These are phyloP conservation scores for Choloepus didactylus DNA, from an alignment of 2,797 vertebrate species.

Conservation along the genomic window DNA sequence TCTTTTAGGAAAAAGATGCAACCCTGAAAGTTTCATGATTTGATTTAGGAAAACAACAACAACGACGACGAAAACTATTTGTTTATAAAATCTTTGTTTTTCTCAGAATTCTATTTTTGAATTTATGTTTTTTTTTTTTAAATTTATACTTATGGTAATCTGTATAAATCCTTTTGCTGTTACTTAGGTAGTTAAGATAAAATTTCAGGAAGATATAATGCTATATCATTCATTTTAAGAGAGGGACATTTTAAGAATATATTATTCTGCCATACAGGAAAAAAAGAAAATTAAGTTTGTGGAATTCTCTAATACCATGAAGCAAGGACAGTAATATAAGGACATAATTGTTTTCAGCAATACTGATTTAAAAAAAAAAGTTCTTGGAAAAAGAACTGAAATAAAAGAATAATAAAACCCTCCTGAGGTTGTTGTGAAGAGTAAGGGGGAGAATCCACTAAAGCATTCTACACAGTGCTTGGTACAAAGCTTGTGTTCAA, in stretches of 20 bases:
- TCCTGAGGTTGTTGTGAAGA: background rate
- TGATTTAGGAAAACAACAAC: constrained; percentile 40
- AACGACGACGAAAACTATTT: background rate
- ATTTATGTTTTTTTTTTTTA: background rate
- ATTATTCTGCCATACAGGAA: background rate
- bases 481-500: background rate
- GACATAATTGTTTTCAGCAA: background rate
- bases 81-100: constrained; percentile 76
- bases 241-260: constrained; percentile 32
- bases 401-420: background rate
- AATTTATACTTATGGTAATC: constrained; percentile 39
- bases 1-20: constrained; percentile 69
- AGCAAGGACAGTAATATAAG: background rate
- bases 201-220: constrained; percentile 16
- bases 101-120: constrained; percentile 53
- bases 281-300: background rate
- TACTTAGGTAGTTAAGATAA: constrained; percentile 39
- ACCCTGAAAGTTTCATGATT: constrained; percentile 62
- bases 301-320: background rate
- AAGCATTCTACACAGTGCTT: background rate
- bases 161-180: constrained; percentile 8
- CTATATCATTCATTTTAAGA: constrained; percentile 46
- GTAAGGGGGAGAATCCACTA: background rate
- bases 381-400: background rate
- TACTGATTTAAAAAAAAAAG: background rate